Base-by-base conservation (phyloP, 2,888 invertebrate genomes). In the Tupiocoris notatus region DNA sequence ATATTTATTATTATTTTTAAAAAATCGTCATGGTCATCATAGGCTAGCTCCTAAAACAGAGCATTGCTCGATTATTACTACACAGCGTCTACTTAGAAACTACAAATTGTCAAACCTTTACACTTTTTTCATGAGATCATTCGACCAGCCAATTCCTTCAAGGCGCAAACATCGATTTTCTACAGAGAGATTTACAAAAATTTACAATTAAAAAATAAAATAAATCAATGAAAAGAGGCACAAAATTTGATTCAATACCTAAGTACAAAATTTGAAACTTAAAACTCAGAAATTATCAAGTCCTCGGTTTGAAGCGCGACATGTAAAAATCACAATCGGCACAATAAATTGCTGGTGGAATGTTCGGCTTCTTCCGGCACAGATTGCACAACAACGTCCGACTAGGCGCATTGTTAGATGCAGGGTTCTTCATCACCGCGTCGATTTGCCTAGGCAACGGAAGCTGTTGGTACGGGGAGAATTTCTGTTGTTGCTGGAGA, bases 311-410 rank as follows among this genome's bases (percentile, higher is more conserved):
- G 84, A 92, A 92, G 82, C 92, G 87, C 79, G 93, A 93, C 91
- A 96, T 92, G 83, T 96, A 96, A 85, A 92, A 95, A 83, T 95
- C 94, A 85, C 96, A 96, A 85, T 96, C 95, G 67, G 90, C 88
- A 84, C 96, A 96, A 83, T 95, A 96, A 81, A 91, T 88, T 54
- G 91, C 90, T 16, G 94, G 92, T 17, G 91, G 88, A 66, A 87
- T 88, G 18, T 94, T 91, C 79, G 90, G 88, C 82, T 94, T 93
- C 83, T 95, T 95, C 77, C 94, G 88, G 84, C 96, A 96, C 81
- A 96, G 86, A 84, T 93, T 92, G 84, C 96, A 96, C 77, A 90
- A 90, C 9, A 88, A 86, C 77, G 90, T 89, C 81, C 90, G 87
- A 20, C 85, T 85, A 20, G 83, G 81, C 80, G 86, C 82, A 7